Percentiles rank a stretch among this genome's conserved stretches.
These are phyloP conservation scores for Hippolais icterina DNA, from an alignment of 2,113 vertebrate genomes.

Conservation along the genomic window DNA sequence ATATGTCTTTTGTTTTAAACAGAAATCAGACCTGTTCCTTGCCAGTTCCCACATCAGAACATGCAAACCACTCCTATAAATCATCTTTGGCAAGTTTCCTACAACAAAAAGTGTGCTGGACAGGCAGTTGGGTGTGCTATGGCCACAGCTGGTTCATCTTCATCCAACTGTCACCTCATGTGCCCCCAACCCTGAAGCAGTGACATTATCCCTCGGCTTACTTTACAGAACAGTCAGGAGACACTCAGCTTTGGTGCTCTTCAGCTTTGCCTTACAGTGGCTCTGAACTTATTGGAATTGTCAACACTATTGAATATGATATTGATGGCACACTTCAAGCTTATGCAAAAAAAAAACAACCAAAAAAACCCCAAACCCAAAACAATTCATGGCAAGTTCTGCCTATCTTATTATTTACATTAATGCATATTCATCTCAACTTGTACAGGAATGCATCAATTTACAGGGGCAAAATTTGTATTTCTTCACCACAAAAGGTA, in stretches of 20 bases:
- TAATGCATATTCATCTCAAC: conserved; percentile 1
- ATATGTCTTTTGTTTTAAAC: not conserved
- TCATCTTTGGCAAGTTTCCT: not conserved
- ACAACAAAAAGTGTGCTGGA: not conserved
- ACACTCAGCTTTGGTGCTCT: not conserved
- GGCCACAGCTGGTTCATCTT: not conserved
- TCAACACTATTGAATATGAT: not conserved
- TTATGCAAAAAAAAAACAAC: not conserved
- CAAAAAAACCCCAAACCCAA: no score
- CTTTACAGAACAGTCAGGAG: not conserved
- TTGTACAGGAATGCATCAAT: not conserved
- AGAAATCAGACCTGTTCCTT: not conserved
- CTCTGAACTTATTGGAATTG: not conserved
- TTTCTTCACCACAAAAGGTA: not conserved
- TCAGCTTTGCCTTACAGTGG: not conserved
- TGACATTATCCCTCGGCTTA: not conserved
- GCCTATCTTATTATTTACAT: conserved; percentile 15
- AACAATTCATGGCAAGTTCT: conserved; percentile 15
- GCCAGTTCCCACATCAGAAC: not conserved
- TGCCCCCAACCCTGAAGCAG: not conserved
- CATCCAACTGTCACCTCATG: not conserved
- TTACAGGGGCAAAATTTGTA: not conserved
- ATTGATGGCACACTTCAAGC: conserved; percentile 12
- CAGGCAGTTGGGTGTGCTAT: not conserved
- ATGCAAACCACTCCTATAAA: not conserved